Evolutionary conservation across 2,797 vertebrate genomes (phyloP), one percentile per base, ranked within the genome.

Genomic region (Melopsittacus undulatus): DNA sequence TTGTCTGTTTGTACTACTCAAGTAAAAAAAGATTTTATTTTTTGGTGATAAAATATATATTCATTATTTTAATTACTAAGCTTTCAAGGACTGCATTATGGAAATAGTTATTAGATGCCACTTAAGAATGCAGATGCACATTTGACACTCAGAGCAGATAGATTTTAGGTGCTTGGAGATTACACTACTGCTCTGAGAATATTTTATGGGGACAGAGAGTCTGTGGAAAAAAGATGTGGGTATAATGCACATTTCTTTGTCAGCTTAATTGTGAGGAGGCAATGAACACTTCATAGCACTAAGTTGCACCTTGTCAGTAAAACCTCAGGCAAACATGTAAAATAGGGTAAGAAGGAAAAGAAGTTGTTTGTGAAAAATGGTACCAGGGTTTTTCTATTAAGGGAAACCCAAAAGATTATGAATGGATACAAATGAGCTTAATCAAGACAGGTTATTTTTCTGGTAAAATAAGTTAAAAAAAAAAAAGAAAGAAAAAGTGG

Each of bases 231-330:
- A 59, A 83, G 77, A 11, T 8, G 11, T 72, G 42, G 42, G 16
- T 74, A 8, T 46, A 69, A 69, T n/a, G 10, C 11, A 48, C 23
- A n/a, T 78, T 67, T 62, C 36, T 13, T 59, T 76, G 13, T 30
- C 27, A 54, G 21, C 10, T 72, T 6, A 43, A 12, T 19, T 59
- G 57, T 69, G 42, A 29, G 75, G 30, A 62, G 4, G 8, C 23
- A 72, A n/a, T 0, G 4, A 89, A 19, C 9, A 43, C 9, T 62
- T 43, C 1, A 9, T 19, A 59, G 29, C 4, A 40, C 16, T 23
- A 12, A 80, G 30, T 29, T 87, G 11, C 30, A 43, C 24, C 16
- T 46, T 69, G n/a, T n/a, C 36, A 23, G 12, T n/a, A 56, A 88
- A 92, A 67, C 2, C 56, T 63, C 7, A 30, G 34, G 13, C 5